Percentiles rank a stretch among this genome's conserved stretches.
Evolutionary conservation across 2,888 invertebrate genomes (phyloP).

Genomic region (Strigamia transsilvanica): DNA sequence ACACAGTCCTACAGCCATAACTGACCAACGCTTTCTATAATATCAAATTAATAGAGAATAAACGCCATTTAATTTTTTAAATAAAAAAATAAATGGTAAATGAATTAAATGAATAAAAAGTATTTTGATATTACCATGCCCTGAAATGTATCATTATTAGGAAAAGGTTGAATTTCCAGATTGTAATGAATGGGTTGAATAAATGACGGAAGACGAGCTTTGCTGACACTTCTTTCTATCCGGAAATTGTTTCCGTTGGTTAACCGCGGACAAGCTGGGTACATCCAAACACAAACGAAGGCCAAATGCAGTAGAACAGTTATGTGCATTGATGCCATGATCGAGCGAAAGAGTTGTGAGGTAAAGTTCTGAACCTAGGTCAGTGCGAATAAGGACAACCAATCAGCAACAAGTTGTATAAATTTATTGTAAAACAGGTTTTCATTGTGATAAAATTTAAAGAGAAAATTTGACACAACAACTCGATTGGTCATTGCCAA

Average conservation of each 20-base stretch:
- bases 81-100: not conserved
- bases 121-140: not conserved
- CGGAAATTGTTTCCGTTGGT: not conserved
- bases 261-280: not conserved
- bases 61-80: not conserved
- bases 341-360: constrained; percentile 11
- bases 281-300: constrained; percentile 1
- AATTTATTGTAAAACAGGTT: not conserved
- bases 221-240: not conserved
- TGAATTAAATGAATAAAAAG: not conserved
- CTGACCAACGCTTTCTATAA: not conserved
- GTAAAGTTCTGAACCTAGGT: not conserved
- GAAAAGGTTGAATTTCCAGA: constrained; percentile 6
- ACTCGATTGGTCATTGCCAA: constrained; percentile 5
- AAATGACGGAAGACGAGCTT: constrained; percentile 3
- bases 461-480: not conserved
- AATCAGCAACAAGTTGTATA: not conserved
- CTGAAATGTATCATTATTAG: not conserved
- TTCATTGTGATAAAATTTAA: not conserved
- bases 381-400: constrained; percentile 26
- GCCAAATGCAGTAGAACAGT: constrained; percentile 4
- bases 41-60: not conserved
- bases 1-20: not conserved
- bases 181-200: not conserved
- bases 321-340: constrained; percentile 15